Base-by-base conservation (phyloP, 1,140 invertebrate genomes). In the Ooceraea biroi region DNA sequence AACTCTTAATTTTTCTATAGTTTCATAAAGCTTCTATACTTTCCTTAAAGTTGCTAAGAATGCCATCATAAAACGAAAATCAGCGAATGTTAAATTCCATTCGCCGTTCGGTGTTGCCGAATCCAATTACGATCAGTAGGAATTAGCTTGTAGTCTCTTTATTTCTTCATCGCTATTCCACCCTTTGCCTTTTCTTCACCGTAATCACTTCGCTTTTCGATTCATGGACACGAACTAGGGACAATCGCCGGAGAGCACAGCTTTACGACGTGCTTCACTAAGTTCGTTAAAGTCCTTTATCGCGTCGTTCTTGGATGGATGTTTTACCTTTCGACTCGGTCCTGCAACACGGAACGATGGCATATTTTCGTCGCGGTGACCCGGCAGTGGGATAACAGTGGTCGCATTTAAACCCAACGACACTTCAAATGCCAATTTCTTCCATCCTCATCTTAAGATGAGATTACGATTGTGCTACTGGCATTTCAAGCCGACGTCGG, bases 391-490 rank as follows among this genome's bases (percentile, higher is more conserved):
- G n/a, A n/a, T n/a, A n/a, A n/a, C n/a, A n/a, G 36, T 74, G 77
- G 22, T 17, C 63, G 30, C 46, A 68, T 61, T 89, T 88, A 85
- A 88, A 77, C 52, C 69, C 84, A 52, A 57, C 71, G 74, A 84
- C 88, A 82, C 84, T 86, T 89, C 61, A 74, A 48, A 88, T 89
- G 85, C 76, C 74, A 84, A 90, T 90, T 84, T 84, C 68, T 76
- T 87, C 85, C 68, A 86, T 89, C 76, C 48, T 60, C 19, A 60
- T 58, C 88, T 85, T 89, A 80, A 76, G 72, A 57, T 60, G 82
- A 41, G 66, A 74, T 89, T 91, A 89, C 85, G 83, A 76, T 48
- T 46, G 65, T 63, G 30, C 60, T 88, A 80, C 41, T 57, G 57
- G 46, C 73, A 65, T 78, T 78, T 78, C 82, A 83, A 73, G 82